Evolutionary conservation across 2,888 invertebrate genomes (phyloP).

Genomic region (Melanophora roralis): DNA sequence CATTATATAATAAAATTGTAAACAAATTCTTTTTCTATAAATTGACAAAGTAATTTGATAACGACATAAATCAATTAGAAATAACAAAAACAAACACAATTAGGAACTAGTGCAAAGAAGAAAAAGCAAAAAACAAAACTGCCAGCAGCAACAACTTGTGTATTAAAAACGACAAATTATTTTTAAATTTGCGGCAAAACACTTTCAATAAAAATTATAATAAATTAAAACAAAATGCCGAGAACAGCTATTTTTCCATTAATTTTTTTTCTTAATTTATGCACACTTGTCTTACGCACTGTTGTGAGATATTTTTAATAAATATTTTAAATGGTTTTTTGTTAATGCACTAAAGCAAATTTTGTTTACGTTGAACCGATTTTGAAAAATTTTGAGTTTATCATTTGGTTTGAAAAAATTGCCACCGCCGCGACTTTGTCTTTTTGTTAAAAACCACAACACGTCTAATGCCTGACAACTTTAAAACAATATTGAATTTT

Average conservation of each 20-base stretch:
- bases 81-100: conserved; percentile 3
- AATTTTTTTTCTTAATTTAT: conserved; percentile 13
- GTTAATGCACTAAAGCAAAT: conserved; percentile 7
- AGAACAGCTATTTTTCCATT: neutral
- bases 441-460: conserved; percentile 50
- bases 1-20: neutral
- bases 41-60: conserved; percentile 52
- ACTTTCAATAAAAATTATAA: conserved; percentile 56
- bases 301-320: conserved; percentile 2
- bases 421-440: conserved; percentile 28
- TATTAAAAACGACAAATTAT: conserved; percentile 12
- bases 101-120: conserved; percentile 19
- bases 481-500: conserved; percentile 61
- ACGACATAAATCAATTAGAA: conserved; percentile 58
- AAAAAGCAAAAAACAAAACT: no score
- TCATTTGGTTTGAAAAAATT: conserved; percentile 16
- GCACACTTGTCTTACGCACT: conserved; percentile 50
- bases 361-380: conserved; percentile 27
- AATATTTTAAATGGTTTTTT: conserved; percentile 2
- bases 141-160: neutral
- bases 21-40: conserved; percentile 26
- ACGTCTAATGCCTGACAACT: conserved; percentile 61
- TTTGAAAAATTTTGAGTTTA: conserved; percentile 6
- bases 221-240: conserved; percentile 49
- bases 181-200: conserved; percentile 44